phyloP scores from a whole-genome alignment of 1,140 invertebrate genomes.

The Drosophila baimaii region DNA sequence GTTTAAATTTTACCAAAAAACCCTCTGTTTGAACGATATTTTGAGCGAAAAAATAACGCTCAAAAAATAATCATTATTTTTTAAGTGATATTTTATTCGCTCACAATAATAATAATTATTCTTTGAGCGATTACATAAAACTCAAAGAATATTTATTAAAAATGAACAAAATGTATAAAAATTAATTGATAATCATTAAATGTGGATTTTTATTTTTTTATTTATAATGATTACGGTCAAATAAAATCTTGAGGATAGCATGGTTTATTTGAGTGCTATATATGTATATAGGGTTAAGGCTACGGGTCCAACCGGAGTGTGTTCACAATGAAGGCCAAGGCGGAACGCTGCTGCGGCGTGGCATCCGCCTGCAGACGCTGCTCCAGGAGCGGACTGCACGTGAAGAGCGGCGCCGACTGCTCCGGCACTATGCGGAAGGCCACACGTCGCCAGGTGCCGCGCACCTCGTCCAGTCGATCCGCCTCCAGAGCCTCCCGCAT shows the following conservation, averaged over 20 bases:
- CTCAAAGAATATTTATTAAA: too few relatives aligned
- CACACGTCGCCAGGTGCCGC: slow-evolving; percentile 72
- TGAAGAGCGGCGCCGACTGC: slow-evolving; percentile 72
- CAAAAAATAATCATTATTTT: too few relatives aligned
- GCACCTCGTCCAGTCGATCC: slow-evolving; percentile 59
- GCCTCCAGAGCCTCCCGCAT: slow-evolving; percentile 36
- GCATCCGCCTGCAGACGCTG: slow-evolving; percentile 45
- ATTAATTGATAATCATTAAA: too few relatives aligned
- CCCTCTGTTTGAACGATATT: too few relatives aligned
- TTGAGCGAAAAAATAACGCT: too few relatives aligned
- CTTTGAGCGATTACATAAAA: too few relatives aligned
- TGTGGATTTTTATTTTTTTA: too few relatives aligned
- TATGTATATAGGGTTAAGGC: not conserved
- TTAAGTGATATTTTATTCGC: too few relatives aligned
- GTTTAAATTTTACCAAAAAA: too few relatives aligned
- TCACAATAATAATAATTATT: too few relatives aligned
- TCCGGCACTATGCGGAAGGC: slow-evolving; percentile 76
- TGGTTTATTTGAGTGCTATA: not conserved
- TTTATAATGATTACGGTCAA: too few relatives aligned
- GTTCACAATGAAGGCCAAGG: slow-evolving; percentile 44
- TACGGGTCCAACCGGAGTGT: slow-evolving; percentile 50
- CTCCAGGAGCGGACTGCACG: slow-evolving; percentile 56
- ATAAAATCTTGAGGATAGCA: not conserved
- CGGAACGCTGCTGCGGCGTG: slow-evolving; percentile 38
- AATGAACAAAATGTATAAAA: too few relatives aligned